These are phyloP conservation scores for western clawed frog (Xenopus tropicalis) DNA, from an alignment of 2,113 vertebrate species.

Conservation along the genomic window DNA sequence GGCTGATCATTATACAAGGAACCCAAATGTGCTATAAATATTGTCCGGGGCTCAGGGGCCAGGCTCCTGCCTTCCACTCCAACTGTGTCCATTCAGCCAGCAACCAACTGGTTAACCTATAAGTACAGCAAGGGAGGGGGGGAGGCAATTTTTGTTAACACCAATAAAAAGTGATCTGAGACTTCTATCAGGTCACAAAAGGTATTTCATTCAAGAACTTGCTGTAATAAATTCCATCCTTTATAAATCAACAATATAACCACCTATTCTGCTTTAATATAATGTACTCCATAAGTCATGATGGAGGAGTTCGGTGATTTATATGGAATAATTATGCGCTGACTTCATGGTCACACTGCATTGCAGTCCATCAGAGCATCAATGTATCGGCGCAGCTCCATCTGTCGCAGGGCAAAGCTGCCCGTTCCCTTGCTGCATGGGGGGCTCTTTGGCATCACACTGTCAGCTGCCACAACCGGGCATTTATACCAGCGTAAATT, in stretches of 20 bases:
- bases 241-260: constrained; percentile 26
- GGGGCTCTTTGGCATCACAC: too few species aligned
- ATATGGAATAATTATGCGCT: constrained; percentile 13
- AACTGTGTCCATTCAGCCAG: background rate
- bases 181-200: too few species aligned
- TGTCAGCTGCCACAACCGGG: too few species aligned
- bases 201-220: background rate
- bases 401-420: background rate
- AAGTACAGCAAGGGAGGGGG: too few species aligned
- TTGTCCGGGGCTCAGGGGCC: constrained; percentile 12
- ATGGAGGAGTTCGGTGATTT: background rate
- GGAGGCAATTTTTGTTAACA: too few species aligned
- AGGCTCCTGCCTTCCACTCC: background rate
- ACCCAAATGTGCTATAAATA: constrained; percentile 22
- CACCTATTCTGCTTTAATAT: constrained; percentile 6
- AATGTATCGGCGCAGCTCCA: background rate
- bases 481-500: too few species aligned
- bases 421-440: too few species aligned
- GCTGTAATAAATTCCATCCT: constrained; percentile 14
- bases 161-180: too few species aligned
- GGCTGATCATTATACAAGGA: constrained; percentile 21
- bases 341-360: constrained; percentile 7
- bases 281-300: background rate
- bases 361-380: background rate
- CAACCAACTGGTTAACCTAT: background rate